Conservation (phyloP, 2,113 vertebrate genomes). For the Danio rerio region DNA sequence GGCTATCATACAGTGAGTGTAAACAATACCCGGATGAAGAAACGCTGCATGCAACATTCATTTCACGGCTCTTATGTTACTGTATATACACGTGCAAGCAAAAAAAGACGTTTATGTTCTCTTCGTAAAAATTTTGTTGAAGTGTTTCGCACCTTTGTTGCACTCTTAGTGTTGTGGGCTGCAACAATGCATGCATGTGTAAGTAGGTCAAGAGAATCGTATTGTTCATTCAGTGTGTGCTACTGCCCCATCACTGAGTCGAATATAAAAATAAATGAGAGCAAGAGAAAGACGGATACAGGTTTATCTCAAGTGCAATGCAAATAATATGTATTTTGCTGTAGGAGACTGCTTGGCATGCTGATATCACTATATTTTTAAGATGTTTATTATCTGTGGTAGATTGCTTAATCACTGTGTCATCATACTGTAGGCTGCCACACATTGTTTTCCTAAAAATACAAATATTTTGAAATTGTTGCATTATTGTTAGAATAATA, state of each 20-base stretch:
- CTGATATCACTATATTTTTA: background rate
- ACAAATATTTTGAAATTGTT: background rate
- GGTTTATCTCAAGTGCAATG: background rate
- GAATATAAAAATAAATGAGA: background rate
- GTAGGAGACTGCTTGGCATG: background rate
- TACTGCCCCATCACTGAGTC: background rate
- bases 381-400: background rate
- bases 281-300: background rate
- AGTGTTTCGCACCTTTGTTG: constrained; percentile 24
- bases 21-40: constrained; percentile 30
- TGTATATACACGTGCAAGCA: background rate
- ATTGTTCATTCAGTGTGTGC: constrained; percentile 11
- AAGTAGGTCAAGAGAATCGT: constrained; percentile 42
- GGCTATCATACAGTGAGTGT: background rate
- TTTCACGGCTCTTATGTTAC: background rate
- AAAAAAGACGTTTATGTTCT: background rate
- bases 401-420: background rate
- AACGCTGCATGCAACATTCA: background rate
- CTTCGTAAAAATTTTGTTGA: background rate
- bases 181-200: constrained; percentile 23
- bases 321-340: background rate
- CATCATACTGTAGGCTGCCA: background rate
- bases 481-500: background rate
- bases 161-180: background rate
- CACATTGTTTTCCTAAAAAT: background rate